Evolutionary conservation across 2,888 invertebrate species (phyloP).

Genomic region (Agrochola macilenta): DNA sequence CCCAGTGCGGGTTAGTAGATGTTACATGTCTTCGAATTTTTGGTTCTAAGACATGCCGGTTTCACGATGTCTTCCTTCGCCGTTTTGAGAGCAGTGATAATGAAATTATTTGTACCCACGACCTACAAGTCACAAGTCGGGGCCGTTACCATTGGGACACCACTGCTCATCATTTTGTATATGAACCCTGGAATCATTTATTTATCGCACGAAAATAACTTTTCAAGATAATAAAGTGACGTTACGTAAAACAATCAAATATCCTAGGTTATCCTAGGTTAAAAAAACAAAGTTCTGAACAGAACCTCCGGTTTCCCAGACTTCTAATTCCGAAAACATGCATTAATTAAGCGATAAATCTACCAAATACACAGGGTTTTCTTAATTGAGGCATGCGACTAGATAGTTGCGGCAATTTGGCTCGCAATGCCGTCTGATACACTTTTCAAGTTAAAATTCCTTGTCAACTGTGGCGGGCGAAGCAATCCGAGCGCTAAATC

Average conservation of each 20-base stretch:
- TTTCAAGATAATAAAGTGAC: neutral
- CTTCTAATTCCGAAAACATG: constrained; percentile 13
- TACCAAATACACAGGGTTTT: constrained; percentile 28
- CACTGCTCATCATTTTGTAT: too few species aligned
- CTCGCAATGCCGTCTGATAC: constrained; percentile 69
- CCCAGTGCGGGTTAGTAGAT: too few species aligned
- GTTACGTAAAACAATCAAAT: neutral
- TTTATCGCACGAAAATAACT: neutral
- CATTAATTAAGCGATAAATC: constrained; percentile 26
- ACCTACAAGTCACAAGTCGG: too few species aligned
- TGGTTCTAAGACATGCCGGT: too few species aligned
- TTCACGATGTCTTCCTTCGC: too few species aligned
- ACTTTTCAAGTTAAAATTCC: constrained; percentile 76
- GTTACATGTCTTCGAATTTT: too few species aligned
- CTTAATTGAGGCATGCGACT: constrained; percentile 56
- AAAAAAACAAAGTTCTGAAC: neutral
- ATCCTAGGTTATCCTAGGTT: neutral
- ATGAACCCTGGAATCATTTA: neutral
- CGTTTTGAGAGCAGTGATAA: too few species aligned
- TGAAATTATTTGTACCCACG: too few species aligned
- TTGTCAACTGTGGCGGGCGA: constrained; percentile 70
- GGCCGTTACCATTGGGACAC: too few species aligned
- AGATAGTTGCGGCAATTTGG: constrained; percentile 68
- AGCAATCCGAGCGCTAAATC: constrained; percentile 79
- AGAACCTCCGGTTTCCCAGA: neutral